Evolutionary conservation across 35 echinoderm and acorn worm species (phyloP), one percentile per base, ranked within the genome.

Genomic region (Diadema setosum): DNA sequence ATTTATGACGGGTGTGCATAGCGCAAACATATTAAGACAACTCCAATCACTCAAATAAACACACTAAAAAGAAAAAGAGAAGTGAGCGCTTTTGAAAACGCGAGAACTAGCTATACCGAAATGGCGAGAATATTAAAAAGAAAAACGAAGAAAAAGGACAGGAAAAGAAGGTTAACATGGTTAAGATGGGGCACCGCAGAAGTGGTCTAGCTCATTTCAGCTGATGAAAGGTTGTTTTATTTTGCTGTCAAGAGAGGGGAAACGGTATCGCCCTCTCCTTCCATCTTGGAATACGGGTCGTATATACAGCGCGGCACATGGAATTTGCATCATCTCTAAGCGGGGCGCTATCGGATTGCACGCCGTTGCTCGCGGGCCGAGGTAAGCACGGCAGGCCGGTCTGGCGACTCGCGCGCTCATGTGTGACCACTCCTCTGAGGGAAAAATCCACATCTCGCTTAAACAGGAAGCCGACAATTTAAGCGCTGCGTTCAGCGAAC

Each of bases 1-100:
- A 67, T 67, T 67, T 67, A 67, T 67, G 63, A 67, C 63, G 37
- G 30, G 63, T 67, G 63, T 34, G 30, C 37, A 27, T 15, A 67
- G 63, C 63, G 63, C 63, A 67, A 67, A 67, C 63, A 67, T 67
- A 67, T 67, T 67, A 34, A 67, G 63, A 67, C 63, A 67, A 67
- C 63, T 67, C 63, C 63, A 67, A 67, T 67, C 37, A 33, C 63
- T 67, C 30, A 26, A 33, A 33, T 67, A 67, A 67, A 67, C 63
- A 67, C n/a, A n/a, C n/a, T n/a, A n/a, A n/a, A n/a, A n/a, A n/a
- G n/a, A n/a, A n/a, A n/a, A n/a, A n/a, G n/a, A n/a, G n/a, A n/a
- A n/a, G n/a, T n/a, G n/a, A n/a, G n/a, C n/a, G n/a, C n/a, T n/a
- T n/a, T n/a, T n/a, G n/a, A n/a, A n/a, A n/a, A n/a, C n/a, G n/a